These are phyloP conservation scores for Pogonomyrmex californicus DNA, from an alignment of 1,140 invertebrate genomes.

Conservation along the genomic window DNA sequence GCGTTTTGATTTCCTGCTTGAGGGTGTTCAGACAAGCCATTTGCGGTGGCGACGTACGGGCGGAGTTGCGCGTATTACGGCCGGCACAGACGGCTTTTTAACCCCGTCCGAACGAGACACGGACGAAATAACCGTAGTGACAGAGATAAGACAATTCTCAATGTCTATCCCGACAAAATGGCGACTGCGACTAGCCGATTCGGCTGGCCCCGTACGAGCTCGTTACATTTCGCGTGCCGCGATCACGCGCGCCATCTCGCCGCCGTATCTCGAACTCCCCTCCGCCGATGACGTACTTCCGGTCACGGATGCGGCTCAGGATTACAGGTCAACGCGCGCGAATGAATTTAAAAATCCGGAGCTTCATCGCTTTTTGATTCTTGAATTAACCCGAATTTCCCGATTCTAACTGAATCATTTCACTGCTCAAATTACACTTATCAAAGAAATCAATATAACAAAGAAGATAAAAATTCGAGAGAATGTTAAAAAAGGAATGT, in stretches of 20 bases:
- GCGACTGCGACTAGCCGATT: conserved; percentile 78
- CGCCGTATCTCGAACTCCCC: conserved; percentile 20
- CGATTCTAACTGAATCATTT: no score
- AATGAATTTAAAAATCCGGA: no score
- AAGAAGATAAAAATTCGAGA: no score
- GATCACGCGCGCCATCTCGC: conserved; percentile 45
- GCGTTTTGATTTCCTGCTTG: conserved; percentile 98
- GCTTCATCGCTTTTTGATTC: no score
- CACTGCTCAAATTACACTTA: no score
- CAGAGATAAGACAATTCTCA: conserved; percentile 75
- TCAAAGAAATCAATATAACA: no score
- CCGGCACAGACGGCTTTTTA: conserved; percentile 60
- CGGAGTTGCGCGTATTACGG: conserved; percentile 41
- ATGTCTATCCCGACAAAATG: conserved; percentile 81
- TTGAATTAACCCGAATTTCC: no score
- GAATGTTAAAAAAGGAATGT: no score
- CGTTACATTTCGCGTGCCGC: conserved; percentile 50
- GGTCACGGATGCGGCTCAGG: conserved; percentile 27
- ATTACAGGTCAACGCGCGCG: no score
- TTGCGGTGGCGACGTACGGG: conserved; percentile 82
- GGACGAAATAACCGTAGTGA: conserved; percentile 56
- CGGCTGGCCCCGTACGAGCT: conserved; percentile 72
- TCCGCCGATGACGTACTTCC: conserved; percentile 65
- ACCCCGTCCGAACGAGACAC: conserved; percentile 65
- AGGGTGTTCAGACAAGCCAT: conserved; percentile 99